Evolutionary conservation across 2,113 vertebrate genomes (phyloP).

Genomic region (Tringa solitaria): DNA sequence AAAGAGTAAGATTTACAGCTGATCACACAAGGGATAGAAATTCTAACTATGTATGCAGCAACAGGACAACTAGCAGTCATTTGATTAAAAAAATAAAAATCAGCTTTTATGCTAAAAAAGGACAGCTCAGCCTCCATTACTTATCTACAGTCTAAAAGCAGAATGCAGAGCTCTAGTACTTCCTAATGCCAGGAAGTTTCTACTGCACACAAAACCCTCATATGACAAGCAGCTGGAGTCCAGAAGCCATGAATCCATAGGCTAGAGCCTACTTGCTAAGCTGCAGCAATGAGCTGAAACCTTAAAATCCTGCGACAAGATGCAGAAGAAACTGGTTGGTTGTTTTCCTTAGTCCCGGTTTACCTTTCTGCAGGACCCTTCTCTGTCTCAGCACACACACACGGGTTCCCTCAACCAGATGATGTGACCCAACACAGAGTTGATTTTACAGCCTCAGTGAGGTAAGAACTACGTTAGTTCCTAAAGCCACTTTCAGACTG

Average conservation of each 20-base stretch:
- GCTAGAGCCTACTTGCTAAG: not conserved
- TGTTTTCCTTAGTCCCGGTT: not conserved
- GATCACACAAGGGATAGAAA: not conserved
- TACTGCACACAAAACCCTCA: not conserved
- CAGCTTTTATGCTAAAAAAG: not conserved
- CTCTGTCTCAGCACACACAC: not conserved
- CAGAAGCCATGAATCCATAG: not conserved
- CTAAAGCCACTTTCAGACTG: not conserved
- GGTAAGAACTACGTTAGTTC: not conserved
- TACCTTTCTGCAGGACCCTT: not conserved
- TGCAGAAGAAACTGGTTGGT: not conserved
- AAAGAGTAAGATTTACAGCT: not conserved
- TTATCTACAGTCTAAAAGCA: not conserved
- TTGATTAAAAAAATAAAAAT: not conserved
- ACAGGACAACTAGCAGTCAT: not conserved
- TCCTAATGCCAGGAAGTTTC: not conserved
- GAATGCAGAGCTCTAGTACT: not conserved
- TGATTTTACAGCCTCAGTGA: not conserved
- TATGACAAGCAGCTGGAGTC: not conserved
- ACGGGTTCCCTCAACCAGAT: fast-evolving
- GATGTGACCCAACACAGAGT: not conserved
- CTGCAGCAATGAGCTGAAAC: not conserved
- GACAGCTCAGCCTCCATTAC: not conserved
- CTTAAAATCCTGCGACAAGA: not conserved
- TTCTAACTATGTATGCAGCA: not conserved